These are phyloP conservation scores for Petrocephalus sullivani DNA, from an alignment of 2,797 vertebrate species.

Conservation along the genomic window DNA sequence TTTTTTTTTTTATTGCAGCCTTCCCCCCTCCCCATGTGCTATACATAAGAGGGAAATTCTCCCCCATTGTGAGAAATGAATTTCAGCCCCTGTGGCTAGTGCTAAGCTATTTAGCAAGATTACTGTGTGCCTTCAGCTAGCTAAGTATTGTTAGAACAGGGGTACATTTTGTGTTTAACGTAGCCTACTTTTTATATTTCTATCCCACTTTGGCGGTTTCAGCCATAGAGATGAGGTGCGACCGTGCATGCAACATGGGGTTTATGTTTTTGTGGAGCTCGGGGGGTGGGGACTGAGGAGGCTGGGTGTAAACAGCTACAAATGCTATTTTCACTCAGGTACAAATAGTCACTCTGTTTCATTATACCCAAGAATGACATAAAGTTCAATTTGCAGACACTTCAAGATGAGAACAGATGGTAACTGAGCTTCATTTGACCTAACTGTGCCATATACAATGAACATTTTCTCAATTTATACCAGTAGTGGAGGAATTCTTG, in stretches of 20 bases:
- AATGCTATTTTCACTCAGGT: not conserved
- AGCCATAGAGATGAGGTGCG: not conserved
- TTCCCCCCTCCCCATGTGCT: not conserved
- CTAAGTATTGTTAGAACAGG: not conserved
- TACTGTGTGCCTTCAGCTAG: not conserved
- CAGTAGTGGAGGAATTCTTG: not conserved
- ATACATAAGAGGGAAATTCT: not conserved
- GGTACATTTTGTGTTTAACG: not conserved
- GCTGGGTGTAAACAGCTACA: not conserved
- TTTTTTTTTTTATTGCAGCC: not conserved
- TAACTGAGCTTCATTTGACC: not conserved
- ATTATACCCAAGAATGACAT: not conserved
- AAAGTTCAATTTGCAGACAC: not conserved
- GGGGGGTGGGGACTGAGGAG: not conserved
- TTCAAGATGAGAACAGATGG: not conserved
- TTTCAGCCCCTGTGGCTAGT: not conserved
- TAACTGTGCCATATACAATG: not conserved
- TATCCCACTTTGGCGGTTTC: not conserved
- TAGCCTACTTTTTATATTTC: not conserved
- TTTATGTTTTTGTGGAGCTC: not conserved
- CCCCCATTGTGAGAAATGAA: not conserved
- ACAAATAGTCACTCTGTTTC: not conserved
- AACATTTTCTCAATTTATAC: not conserved
- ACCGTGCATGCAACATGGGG: not conserved
- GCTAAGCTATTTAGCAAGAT: not conserved